Base-by-base conservation (phyloP, 1,140 invertebrate genomes). In the Sarcophaga bullata region DNA sequence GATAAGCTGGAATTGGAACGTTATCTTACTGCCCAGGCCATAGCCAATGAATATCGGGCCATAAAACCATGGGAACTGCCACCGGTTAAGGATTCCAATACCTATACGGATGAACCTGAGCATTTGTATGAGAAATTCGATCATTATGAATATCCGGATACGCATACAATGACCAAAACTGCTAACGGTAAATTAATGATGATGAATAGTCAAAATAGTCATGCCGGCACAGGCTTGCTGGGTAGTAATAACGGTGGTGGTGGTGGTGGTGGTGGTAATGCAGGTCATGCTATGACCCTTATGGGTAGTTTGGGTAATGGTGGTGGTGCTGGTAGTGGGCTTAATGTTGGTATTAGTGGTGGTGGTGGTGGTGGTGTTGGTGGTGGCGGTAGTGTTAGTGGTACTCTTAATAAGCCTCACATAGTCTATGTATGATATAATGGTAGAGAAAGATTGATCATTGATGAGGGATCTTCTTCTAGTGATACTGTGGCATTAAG, bases 391-490 rank as follows among this genome's bases (percentile, higher is more conserved):
- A 78, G 25, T 15, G 68, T 19, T 17, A 82, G 81, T 13, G 83
- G 83, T 50, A 83, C 80, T 46, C 80, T 83, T 25, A 81, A 72
- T 50, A 90, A 90, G 58, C 89, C 89, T 8, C 89, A 90, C 82
- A 87, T 90, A 72, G 89, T 90, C 81, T 90, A 90, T 84, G 89
- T 90, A 90, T 90, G 89, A 90, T 88, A 89, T 76, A 78, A 80
- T 82, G 82, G 82, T 80, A 80, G 82, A 68, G 75, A 82, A 52
- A 80, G 47, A 17, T 62, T 62, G 54, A 78, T 80, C 7, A 72
- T 76, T 47, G 76, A 76, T 49, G 75, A 80, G 25, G 15, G 68
- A 52, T 54, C 52, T 73, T 48, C 47, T 17, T 47, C 52, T 80
- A 47, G 48, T 50, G 82, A 83, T 47, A 52, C 80, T 72, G 82